Conservation (phyloP, 2,113 vertebrate species). For the Rhea americana region DNA sequence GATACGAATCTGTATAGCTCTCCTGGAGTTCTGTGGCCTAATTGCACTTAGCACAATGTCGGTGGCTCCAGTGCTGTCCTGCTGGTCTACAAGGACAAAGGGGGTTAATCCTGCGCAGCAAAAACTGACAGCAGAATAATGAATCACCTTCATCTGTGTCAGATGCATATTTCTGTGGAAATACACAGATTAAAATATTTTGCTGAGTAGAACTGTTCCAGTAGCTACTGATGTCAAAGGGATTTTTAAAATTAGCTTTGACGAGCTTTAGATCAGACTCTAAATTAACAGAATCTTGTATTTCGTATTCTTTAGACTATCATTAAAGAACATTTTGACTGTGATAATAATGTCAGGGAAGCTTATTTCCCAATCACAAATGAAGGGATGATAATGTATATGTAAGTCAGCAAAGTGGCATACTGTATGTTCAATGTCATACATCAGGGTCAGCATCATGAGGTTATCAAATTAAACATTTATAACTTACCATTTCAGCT, state of each 20-base stretch:
- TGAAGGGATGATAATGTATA: neutral
- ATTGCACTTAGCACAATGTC: neutral
- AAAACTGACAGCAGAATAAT: neutral
- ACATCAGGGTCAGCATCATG: neutral
- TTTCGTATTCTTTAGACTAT: neutral
- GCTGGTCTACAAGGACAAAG: neutral
- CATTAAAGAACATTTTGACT: neutral
- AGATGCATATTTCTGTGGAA: neutral
- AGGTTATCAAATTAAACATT: neutral
- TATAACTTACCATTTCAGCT: neutral
- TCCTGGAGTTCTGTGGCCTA: neutral
- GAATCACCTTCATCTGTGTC: neutral
- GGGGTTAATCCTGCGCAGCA: neutral
- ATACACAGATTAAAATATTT: neutral
- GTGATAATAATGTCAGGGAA: neutral
- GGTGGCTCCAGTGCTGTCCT: neutral
- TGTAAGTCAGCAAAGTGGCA: neutral
- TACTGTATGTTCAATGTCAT: neutral
- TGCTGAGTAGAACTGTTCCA: neutral
- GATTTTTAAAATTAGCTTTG: neutral
- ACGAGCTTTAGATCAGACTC: neutral
- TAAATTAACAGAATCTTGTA: neutral
- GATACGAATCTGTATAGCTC: neutral
- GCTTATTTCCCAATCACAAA: neutral
- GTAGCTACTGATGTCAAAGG: neutral